Percentiles rank a stretch among this genome's conserved stretches.
These are phyloP conservation scores for Neopipo cinnamomea DNA, from an alignment of 2,113 vertebrate species.

Conservation along the genomic window DNA sequence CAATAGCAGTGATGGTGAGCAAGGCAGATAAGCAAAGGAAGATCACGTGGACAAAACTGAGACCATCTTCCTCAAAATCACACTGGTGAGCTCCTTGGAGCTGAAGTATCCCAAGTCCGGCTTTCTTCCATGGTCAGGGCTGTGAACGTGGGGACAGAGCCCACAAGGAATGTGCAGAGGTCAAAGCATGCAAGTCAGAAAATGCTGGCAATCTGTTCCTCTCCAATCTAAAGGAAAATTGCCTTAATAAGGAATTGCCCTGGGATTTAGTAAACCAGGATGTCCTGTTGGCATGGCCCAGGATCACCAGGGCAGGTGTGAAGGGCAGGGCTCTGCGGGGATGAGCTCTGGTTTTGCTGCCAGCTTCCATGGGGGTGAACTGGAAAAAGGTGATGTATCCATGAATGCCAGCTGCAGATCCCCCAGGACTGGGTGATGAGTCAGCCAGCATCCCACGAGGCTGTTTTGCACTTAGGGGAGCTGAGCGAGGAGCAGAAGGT, in stretches of 20 bases:
- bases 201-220: neutral
- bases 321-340: neutral
- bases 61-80: neutral
- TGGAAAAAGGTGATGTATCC: neutral
- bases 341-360: neutral
- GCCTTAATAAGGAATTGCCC: neutral
- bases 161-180: neutral
- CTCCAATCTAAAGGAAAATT: neutral
- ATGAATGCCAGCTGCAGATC: accelerated
- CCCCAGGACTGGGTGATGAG: neutral
- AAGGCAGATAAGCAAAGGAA: neutral
- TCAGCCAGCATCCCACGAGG: neutral
- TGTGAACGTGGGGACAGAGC: neutral
- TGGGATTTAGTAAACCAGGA: neutral
- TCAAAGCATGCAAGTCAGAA: neutral
- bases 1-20: neutral
- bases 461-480: conserved; percentile 68
- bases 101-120: neutral
- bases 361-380: neutral
- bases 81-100: neutral
- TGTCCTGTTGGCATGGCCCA: neutral
- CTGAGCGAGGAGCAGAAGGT: conserved; percentile 78
- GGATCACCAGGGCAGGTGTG: neutral
- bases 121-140: neutral
- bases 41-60: neutral